Conservation (phyloP, 2,113 vertebrate genomes). For the Scolopax mira region DNA sequence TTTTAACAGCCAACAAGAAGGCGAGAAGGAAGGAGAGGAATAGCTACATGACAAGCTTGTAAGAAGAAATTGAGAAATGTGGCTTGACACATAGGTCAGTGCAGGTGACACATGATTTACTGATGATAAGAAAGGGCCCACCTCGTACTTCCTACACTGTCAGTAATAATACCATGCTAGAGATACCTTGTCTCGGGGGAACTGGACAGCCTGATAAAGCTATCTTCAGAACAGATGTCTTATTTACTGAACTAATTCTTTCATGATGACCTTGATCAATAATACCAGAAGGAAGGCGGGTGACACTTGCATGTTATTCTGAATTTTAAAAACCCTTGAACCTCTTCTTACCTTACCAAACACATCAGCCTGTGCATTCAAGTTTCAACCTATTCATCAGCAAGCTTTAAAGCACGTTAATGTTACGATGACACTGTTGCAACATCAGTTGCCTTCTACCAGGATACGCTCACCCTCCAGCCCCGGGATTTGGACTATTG, state of each 20-base stretch:
- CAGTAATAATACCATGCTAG: neutral
- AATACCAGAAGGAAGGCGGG: neutral
- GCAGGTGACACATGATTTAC: neutral
- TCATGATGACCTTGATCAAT: constrained; percentile 29
- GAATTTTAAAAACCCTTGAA: constrained; percentile 17
- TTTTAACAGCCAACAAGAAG: neutral
- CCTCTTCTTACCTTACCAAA: neutral
- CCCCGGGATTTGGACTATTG: neutral
- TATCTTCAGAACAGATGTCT: neutral
- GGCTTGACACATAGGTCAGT: neutral
- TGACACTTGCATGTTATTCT: neutral
- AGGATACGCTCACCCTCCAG: neutral
- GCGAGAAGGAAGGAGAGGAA: neutral
- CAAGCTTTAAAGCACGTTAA: neutral
- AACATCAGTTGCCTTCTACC: neutral
- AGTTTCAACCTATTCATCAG: neutral
- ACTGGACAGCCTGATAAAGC: neutral
- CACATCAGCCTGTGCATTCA: neutral
- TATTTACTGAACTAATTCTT: constrained; percentile 31
- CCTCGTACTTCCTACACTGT: neutral
- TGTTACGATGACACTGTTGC: neutral
- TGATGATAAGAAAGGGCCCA: neutral
- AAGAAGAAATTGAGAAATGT: neutral
- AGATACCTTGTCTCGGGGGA: neutral
- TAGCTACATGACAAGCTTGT: neutral